Evolutionary conservation across 2,797 vertebrate genomes (phyloP).

Genomic region (Philypnodon macrostomus): DNA sequence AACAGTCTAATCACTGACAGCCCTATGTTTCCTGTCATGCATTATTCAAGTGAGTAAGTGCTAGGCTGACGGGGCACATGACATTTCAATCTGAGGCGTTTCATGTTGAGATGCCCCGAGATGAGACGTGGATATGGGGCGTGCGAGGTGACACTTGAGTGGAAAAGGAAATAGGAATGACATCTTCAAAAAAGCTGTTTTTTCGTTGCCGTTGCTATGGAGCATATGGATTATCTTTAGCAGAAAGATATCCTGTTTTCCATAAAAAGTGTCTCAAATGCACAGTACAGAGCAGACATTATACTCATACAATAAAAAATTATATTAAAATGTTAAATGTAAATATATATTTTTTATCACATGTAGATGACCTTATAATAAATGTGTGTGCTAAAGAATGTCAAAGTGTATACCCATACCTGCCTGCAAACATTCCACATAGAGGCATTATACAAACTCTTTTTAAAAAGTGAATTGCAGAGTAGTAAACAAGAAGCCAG

Average conservation of each 20-base stretch:
- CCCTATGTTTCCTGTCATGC: conserved; percentile 49
- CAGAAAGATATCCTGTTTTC: conserved; percentile 3
- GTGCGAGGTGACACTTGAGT: conserved; percentile 24
- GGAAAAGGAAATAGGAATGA: conserved; percentile 42
- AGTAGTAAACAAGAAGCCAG: conserved; percentile 13
- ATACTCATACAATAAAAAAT: too few relatives aligned
- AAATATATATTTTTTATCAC: too few relatives aligned
- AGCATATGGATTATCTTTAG: conserved; percentile 20
- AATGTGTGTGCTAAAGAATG: too few relatives aligned
- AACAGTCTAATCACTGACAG: conserved; percentile 23
- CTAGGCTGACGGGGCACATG: conserved; percentile 40
- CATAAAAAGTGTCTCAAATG: neutral
- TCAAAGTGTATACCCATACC: too few relatives aligned
- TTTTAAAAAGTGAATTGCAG: neutral
- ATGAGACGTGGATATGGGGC: conserved; percentile 33
- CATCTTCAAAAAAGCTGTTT: conserved; percentile 23
- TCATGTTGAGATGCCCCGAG: conserved; percentile 31
- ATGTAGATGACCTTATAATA: too few relatives aligned
- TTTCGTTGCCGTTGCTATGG: conserved; percentile 19
- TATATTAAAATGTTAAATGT: neutral
- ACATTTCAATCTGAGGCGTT: conserved; percentile 47
- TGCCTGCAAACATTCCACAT: neutral
- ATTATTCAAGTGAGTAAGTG: conserved; percentile 59
- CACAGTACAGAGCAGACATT: too few relatives aligned
- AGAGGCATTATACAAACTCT: neutral